phyloP scores from a whole-genome alignment of 2,113 vertebrate genomes.

The Furnarius figulus region DNA sequence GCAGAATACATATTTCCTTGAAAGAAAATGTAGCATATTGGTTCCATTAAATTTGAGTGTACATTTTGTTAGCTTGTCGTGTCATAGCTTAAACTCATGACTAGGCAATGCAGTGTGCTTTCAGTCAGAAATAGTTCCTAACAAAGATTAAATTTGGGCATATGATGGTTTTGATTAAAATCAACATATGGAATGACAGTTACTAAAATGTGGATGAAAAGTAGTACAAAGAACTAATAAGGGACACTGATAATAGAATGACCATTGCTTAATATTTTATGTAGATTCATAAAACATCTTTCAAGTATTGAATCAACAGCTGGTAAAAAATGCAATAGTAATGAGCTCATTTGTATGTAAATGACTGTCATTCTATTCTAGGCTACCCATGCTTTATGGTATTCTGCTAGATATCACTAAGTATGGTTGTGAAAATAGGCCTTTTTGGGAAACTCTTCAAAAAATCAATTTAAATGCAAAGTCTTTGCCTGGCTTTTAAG shows the following conservation, averaged over 20 bases:
- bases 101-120: neutral
- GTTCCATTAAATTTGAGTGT: neutral
- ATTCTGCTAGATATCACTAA: constrained; percentile 29
- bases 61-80: neutral
- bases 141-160: neutral
- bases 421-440: constrained; percentile 26
- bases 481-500: neutral
- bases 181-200: neutral
- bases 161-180: constrained; percentile 10
- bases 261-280: constrained; percentile 47
- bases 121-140: neutral
- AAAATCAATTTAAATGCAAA: constrained; percentile 67
- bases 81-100: neutral
- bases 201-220: constrained; percentile 4
- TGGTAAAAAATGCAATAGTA: constrained; percentile 53
- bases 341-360: constrained; percentile 72
- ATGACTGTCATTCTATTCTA: constrained; percentile 55
- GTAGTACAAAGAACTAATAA: constrained; percentile 21
- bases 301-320: constrained; percentile 63
- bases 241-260: constrained; percentile 19
- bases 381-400: constrained; percentile 24
- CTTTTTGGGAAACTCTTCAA: neutral
- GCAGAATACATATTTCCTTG: neutral
- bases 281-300: constrained; percentile 55
- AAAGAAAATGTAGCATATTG: neutral